These are phyloP conservation scores for Hoplostethus atlanticus DNA, from an alignment of 2,797 vertebrate species.

Conservation along the genomic window DNA sequence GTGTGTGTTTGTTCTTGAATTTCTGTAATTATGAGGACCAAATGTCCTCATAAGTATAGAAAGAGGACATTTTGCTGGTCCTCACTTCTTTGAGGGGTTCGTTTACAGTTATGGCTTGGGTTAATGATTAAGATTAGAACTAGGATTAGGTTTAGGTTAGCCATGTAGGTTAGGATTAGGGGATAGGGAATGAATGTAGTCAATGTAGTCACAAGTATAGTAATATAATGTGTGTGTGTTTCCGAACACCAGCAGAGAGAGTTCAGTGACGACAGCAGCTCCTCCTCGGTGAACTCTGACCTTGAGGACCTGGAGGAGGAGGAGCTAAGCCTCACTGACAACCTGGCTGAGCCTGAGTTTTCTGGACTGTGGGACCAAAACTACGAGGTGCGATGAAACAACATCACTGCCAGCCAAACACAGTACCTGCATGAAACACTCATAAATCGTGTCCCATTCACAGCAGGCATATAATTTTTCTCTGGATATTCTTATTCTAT, in stretches of 20 bases:
- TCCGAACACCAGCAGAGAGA: slow-evolving; percentile 55
- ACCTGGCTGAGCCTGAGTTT: slow-evolving; percentile 88
- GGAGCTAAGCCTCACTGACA: slow-evolving; percentile 48
- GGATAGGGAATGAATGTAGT: too few relatives aligned
- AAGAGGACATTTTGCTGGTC: too few relatives aligned
- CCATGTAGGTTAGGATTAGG: too few relatives aligned
- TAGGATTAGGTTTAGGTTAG: too few relatives aligned
- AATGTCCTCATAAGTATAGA: too few relatives aligned
- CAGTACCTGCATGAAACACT: slow-evolving; percentile 35
- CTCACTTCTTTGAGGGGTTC: too few relatives aligned
- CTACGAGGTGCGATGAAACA: slow-evolving; percentile 64
- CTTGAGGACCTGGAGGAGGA: slow-evolving; percentile 50
- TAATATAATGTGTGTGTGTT: not conserved
- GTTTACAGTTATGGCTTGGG: too few relatives aligned
- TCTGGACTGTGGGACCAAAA: slow-evolving; percentile 86
- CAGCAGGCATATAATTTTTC: slow-evolving; percentile 34
- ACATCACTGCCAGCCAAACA: slow-evolving; percentile 22
- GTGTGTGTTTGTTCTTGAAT: not conserved
- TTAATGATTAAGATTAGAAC: too few relatives aligned
- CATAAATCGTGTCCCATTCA: slow-evolving; percentile 59
- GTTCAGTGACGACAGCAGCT: slow-evolving; percentile 40
- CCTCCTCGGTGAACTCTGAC: slow-evolving; percentile 58
- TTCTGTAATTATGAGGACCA: too few relatives aligned
- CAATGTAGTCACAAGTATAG: too few relatives aligned
- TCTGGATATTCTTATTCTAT: slow-evolving; percentile 13